These are phyloP conservation scores for Thryonomys swinderianus DNA, from an alignment of 2,113 vertebrate genomes.

Conservation along the genomic window DNA sequence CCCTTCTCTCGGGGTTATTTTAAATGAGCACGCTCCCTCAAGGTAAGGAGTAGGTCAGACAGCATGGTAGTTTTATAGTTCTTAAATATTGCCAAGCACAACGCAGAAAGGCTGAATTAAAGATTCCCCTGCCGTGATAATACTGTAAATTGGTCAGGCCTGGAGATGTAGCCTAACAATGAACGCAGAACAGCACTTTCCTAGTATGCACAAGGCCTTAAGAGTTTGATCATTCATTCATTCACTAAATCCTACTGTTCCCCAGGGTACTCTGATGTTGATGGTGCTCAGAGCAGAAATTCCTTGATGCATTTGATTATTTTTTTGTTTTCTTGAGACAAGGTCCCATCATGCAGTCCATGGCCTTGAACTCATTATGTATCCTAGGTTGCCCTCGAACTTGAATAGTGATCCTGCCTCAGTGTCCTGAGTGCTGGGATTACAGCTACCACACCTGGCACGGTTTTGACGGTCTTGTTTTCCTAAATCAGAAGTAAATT, in stretches of 20 bases:
- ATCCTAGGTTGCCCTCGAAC: too few relatives aligned
- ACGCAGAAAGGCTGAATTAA: conserved; percentile 54
- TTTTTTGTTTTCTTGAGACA: background rate
- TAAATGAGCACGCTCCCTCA: background rate
- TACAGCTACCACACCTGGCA: too few relatives aligned
- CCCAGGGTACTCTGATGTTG: background rate
- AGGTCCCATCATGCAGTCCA: too few relatives aligned
- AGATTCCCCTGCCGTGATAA: background rate
- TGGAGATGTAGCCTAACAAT: background rate
- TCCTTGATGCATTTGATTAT: background rate
- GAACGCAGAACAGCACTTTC: background rate
- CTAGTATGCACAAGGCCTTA: background rate
- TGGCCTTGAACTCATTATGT: too few relatives aligned
- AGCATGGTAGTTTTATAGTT: background rate
- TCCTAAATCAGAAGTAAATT: conserved; percentile 13
- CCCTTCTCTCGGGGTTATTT: background rate
- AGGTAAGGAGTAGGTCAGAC: background rate
- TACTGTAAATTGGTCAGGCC: background rate
- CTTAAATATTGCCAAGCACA: background rate
- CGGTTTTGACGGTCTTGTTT: background rate
- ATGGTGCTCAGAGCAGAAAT: background rate
- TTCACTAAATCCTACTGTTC: background rate
- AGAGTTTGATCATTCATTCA: background rate
- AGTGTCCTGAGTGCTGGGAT: too few relatives aligned
- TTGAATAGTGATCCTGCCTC: too few relatives aligned